These are phyloP conservation scores for Antechinus stuartii DNA, from an alignment of 2,113 vertebrate species.

Conservation along the genomic window DNA sequence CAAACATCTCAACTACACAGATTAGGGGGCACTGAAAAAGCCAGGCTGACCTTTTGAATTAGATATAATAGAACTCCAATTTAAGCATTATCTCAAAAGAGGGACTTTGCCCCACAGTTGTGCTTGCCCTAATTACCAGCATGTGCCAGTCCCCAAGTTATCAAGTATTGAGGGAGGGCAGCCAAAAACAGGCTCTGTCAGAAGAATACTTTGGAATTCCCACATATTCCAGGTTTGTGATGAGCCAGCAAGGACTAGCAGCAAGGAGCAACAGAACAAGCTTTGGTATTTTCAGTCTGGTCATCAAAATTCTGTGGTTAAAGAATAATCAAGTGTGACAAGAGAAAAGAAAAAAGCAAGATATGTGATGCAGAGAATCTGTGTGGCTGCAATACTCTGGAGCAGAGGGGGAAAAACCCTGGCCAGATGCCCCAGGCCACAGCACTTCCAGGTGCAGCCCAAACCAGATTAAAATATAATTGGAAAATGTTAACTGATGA, in stretches of 20 bases:
- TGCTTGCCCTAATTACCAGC: not conserved
- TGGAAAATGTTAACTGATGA: not conserved
- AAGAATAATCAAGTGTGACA: not conserved
- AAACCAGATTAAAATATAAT: not conserved
- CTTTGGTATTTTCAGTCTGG: not conserved
- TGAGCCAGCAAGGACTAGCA: not conserved
- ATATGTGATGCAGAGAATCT: not conserved
- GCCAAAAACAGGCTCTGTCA: not conserved
- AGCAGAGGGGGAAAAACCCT: not conserved
- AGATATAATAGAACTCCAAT: too few relatives aligned
- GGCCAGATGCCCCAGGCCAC: not conserved
- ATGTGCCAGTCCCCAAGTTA: not conserved
- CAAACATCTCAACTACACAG: not conserved
- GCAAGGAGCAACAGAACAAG: not conserved
- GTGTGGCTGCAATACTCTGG: not conserved
- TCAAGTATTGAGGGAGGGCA: not conserved
- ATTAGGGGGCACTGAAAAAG: not conserved
- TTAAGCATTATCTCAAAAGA: not conserved
- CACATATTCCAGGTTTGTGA: not conserved
- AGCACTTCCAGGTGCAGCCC: not conserved
- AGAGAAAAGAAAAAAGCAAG: not conserved
- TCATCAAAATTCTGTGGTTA: not conserved
- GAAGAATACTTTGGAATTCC: not conserved
- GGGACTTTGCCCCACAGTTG: not conserved
- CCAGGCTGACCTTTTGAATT: not conserved